Conservation (phyloP, 2,113 vertebrate species). For the Tychaedon coryphoeus region DNA sequence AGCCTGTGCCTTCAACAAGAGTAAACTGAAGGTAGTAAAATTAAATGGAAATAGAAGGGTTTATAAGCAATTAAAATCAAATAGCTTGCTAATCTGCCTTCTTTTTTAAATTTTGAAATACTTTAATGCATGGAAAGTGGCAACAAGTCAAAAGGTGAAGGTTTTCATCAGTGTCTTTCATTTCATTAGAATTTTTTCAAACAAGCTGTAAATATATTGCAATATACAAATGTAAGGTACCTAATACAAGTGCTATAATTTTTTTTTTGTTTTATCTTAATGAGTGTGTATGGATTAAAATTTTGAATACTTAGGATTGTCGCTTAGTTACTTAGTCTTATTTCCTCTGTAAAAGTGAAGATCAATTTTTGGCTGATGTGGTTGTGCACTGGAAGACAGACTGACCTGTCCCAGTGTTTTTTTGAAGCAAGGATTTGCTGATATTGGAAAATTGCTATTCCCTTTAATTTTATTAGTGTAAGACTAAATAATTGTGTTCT, state of each 20-base stretch:
- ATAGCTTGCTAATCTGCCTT: not conserved
- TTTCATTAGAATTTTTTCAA: not conserved
- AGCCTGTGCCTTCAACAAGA: constrained; percentile 82
- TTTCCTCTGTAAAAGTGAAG: not conserved
- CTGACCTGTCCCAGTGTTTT: not conserved
- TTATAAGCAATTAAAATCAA: not conserved
- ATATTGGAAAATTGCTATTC: not conserved
- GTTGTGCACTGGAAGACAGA: not conserved
- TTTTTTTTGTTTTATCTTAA: not conserved
- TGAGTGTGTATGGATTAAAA: not conserved
- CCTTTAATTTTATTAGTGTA: not conserved
- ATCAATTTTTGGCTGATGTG: not conserved
- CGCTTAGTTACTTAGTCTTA: not conserved
- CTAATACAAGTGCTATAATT: accelerated
- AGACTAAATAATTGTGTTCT: not conserved
- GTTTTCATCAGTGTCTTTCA: not conserved
- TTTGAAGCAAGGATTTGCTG: not conserved
- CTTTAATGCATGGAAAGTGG: not conserved
- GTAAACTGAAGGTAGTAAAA: constrained; percentile 77
- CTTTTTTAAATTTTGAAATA: not conserved
- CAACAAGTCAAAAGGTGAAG: not conserved
- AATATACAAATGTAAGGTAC: not conserved
- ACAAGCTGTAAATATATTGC: not conserved
- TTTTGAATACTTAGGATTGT: not conserved
- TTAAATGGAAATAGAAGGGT: not conserved